Base-by-base conservation (phyloP, 2,888 invertebrate genomes). In the Theodoxus fluviatilis region DNA sequence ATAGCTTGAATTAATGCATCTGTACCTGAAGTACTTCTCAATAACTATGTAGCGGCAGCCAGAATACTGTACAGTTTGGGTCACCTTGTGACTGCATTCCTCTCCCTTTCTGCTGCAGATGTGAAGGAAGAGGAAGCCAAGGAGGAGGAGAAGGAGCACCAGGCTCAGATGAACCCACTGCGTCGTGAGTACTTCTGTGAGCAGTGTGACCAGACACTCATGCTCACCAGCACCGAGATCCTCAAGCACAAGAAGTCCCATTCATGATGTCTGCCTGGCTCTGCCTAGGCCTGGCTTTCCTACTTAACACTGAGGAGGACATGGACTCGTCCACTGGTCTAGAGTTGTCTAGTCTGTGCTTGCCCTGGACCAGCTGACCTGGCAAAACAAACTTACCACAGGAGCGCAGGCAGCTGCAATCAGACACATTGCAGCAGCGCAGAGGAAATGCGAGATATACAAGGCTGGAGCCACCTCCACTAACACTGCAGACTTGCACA, bases 201-300 rank as follows among this genome's bases (percentile, higher is more conserved):
- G 12, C 89, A 86, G 77, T 97, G 97, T 87, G 88, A 90, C 2
- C 88, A 91, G 78, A 90, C 89, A 4, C 86, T 95, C 71, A 89
- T 90, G 79, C 88, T 95, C 76, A 93, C 93, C 15, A 92, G 94
- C 3, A 92, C 93, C 31, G 95, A 96, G 85, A 93, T 95, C 84
- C 89, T 96, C 74, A 93, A 91, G 80, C 96, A 97, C 88, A 94
- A 92, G 84, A 93, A 82, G 72, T 74, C 78, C 7, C 81, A 81
- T 68, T 55, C 15, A n/a, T 55, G 55, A 9, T 55, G 15, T 55
- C 6, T 15, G 37, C 18, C 55, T 37, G 57, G 12, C 55, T 67
- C 37, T 38, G 3, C 28, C 55, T 2, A 12, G 22, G 38, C 4
- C 38, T 55, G 37, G 38, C 33, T 40, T n/a, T n/a, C n/a, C n/a